Percentiles rank a stretch among this genome's conserved stretches.
Evolutionary conservation across 2,888 invertebrate species (phyloP).

Genomic region (Isotomurus palustris): DNA sequence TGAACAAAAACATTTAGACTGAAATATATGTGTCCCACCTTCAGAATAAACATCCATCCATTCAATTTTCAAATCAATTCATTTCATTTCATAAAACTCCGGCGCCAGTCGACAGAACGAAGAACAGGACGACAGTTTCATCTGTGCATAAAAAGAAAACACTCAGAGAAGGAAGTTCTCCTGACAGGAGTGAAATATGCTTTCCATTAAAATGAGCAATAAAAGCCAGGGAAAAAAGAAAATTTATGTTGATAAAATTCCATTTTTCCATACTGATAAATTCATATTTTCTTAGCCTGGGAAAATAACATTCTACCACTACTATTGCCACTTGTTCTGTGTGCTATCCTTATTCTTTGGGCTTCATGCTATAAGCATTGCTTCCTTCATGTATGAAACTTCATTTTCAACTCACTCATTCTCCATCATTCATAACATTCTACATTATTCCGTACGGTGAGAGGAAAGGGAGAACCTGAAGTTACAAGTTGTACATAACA

Average conservation of each 20-base stretch:
- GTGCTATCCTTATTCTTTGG: no score
- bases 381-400: no score
- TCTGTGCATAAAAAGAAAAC: constrained; percentile 47
- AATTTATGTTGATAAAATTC: constrained; percentile 47
- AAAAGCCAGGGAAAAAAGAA: constrained; percentile 46
- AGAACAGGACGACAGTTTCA: constrained; percentile 45
- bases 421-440: no score
- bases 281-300: constrained; percentile 44
- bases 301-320: constrained; percentile 27
- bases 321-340: no score
- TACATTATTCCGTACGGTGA: no score
- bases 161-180: constrained; percentile 46
- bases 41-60: constrained; percentile 23
- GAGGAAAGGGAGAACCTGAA: no score
- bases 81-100: constrained; percentile 44
- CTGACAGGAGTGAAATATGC: constrained; percentile 47
- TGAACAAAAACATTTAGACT: no score
- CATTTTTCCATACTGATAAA: constrained; percentile 47
- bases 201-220: constrained; percentile 47
- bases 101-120: constrained; percentile 36
- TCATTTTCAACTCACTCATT: no score
- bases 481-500: no score
- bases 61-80: constrained; percentile 44
- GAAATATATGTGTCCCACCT: constrained; percentile 6
- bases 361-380: no score